Percentiles rank a stretch among this genome's conserved stretches.
Conservation (phyloP, 35 echinoderm and acorn worm genomes). For the Apostichopus japonicus region DNA sequence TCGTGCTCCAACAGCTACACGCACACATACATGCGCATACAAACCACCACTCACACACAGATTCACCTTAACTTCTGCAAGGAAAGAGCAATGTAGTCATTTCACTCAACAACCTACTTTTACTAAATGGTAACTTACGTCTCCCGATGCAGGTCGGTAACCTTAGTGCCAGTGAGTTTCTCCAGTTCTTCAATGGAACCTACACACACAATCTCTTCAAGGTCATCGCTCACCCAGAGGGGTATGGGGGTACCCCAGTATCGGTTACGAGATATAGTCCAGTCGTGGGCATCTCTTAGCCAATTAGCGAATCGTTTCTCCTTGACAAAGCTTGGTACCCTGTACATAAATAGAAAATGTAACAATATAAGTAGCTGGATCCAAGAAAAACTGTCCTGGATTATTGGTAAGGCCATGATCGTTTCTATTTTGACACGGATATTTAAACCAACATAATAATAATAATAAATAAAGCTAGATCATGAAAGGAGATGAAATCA, state of each 20-base stretch:
- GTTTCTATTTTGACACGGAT: too few species aligned
- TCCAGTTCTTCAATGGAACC: constrained; percentile 87
- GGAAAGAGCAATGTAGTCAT: too few species aligned
- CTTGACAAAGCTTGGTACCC: constrained; percentile 98
- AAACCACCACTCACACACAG: too few species aligned
- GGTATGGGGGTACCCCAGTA: constrained; percentile 95
- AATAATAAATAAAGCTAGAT: too few species aligned
- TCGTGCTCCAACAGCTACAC: too few species aligned
- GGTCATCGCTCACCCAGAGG: constrained; percentile 91
- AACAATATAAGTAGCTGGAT: not conserved
- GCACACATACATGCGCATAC: too few species aligned
- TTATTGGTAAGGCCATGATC: too few species aligned
- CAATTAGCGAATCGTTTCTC: constrained; percentile 96
- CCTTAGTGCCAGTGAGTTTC: constrained; percentile 67
- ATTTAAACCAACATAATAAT: too few species aligned
- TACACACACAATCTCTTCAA: constrained; percentile 92
- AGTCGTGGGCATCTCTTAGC: constrained; percentile 92
- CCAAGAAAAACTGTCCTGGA: too few species aligned
- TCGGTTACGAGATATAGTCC: constrained; percentile 88
- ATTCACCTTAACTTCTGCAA: too few species aligned
- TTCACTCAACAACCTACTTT: too few species aligned
- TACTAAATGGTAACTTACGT: constrained; percentile 51
- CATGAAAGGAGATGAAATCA: too few species aligned
- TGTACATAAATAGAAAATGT: constrained; percentile 2
- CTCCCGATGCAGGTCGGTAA: constrained; percentile 87